phyloP scores from a whole-genome alignment of 1,140 invertebrate species.

The Zaprionus inermis region DNA sequence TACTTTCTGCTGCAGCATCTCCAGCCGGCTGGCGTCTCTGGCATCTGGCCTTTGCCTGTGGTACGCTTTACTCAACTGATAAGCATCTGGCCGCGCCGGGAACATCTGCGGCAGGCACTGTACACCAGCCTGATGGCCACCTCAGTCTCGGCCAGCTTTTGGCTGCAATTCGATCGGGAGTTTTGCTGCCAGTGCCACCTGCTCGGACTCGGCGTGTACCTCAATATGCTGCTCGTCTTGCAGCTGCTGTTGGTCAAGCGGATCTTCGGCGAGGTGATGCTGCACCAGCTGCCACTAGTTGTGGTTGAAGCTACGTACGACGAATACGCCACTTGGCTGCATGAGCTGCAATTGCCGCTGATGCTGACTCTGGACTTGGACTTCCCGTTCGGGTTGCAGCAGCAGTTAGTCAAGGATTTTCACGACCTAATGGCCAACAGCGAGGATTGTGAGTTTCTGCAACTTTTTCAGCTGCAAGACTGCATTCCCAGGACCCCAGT shows the following conservation, averaged over 20 bases:
- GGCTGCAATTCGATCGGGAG: neutral
- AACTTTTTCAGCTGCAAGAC: neutral
- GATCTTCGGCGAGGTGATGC: slow-evolving; percentile 21
- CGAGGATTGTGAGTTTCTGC: neutral
- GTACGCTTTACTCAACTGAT: neutral
- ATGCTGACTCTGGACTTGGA: neutral
- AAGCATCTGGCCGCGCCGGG: neutral
- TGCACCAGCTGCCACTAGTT: slow-evolving; percentile 9
- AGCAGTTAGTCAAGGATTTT: slow-evolving; percentile 48
- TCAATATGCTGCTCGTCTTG: slow-evolving; percentile 22
- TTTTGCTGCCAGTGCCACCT: neutral
- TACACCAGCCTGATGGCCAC: neutral
- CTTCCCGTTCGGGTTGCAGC: slow-evolving; percentile 41
- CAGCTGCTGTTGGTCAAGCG: slow-evolving; percentile 21
- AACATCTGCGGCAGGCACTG: neutral
- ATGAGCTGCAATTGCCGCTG: neutral
- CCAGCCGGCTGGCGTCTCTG: neutral
- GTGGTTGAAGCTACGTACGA: neutral
- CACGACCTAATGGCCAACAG: neutral
- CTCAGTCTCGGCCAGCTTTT: neutral
- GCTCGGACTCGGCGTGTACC: neutral
- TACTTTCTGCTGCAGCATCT: neutral
- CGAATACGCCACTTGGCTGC: neutral
- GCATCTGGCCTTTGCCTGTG: slow-evolving; percentile 5
- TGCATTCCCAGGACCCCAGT: neutral